These are phyloP conservation scores for Lydus trimaculatus DNA, from an alignment of 2,888 invertebrate genomes.

Conservation along the genomic window DNA sequence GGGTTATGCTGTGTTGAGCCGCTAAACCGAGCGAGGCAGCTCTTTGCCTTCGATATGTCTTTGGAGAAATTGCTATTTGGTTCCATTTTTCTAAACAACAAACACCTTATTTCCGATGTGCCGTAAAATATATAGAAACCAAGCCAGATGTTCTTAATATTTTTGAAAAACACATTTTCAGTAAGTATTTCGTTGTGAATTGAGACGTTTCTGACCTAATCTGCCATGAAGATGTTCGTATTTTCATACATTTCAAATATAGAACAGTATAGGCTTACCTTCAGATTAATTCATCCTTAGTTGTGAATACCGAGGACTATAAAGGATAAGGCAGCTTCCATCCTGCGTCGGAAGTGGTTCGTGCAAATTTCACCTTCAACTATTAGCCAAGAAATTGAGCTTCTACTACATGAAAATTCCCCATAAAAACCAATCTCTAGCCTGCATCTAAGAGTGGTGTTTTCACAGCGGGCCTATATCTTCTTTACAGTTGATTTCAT, in stretches of 20 bases:
- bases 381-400: conserved; percentile 18
- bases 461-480: neutral
- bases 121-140: neutral
- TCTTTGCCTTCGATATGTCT: conserved; percentile 23
- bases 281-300: conserved; percentile 22
- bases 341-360: conserved; percentile 23
- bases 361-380: conserved; percentile 24
- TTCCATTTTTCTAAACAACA: conserved; percentile 28
- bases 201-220: neutral
- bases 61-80: conserved; percentile 14
- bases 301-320: too few species aligned
- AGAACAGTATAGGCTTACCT: conserved; percentile 25
- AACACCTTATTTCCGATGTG: conserved; percentile 27
- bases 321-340: neutral
- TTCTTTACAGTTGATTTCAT: conserved; percentile 27
- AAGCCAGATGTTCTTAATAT: neutral
- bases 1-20: conserved; percentile 26
- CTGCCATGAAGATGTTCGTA: neutral
- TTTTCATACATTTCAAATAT: conserved; percentile 8
- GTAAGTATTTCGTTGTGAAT: neutral
- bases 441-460: neutral
- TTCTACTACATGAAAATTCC: conserved; percentile 16
- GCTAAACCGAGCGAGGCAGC: conserved; percentile 28
- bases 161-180: neutral
- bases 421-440: conserved; percentile 1